phyloP scores from a whole-genome alignment of 1,140 invertebrate species.

The Bombus turneri region DNA sequence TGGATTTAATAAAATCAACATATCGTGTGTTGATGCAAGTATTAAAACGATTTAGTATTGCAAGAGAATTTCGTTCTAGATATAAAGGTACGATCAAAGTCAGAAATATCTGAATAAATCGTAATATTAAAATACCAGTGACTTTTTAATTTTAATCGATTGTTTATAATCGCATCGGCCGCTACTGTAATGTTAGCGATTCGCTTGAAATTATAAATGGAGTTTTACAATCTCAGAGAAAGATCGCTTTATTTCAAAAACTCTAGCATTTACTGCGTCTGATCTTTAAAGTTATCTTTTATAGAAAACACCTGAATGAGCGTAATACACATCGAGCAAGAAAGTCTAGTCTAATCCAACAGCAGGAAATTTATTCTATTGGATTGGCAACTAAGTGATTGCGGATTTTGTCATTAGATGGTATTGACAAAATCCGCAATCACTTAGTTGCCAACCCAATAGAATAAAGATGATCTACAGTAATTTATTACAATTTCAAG shows the following conservation, averaged over 20 bases:
- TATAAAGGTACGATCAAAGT: not conserved
- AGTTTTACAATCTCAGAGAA: not conserved
- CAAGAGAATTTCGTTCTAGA: not conserved
- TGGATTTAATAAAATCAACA: too few species aligned
- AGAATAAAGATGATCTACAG: too few species aligned
- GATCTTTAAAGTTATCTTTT: not conserved
- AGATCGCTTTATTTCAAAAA: not conserved
- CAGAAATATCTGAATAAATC: not conserved
- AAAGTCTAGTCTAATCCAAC: not conserved
- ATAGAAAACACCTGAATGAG: not conserved
- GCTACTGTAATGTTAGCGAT: too few species aligned
- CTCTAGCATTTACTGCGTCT: not conserved
- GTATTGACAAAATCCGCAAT: too few species aligned
- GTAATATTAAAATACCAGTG: not conserved
- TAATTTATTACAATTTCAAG: not conserved
- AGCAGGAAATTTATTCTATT: too few species aligned
- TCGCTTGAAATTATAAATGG: not conserved
- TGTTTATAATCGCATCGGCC: not conserved
- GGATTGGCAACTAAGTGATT: too few species aligned
- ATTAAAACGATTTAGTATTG: too few species aligned
- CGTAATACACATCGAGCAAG: not conserved
- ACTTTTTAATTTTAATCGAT: not conserved
- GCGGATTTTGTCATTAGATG: too few species aligned
- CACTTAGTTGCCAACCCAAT: too few species aligned
- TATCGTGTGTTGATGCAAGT: too few species aligned